A percentile compares a stretch with the other conserved stretches of the same genome.
Conservation (phyloP, 2,888 invertebrate genomes). For the Apamea anceps region DNA sequence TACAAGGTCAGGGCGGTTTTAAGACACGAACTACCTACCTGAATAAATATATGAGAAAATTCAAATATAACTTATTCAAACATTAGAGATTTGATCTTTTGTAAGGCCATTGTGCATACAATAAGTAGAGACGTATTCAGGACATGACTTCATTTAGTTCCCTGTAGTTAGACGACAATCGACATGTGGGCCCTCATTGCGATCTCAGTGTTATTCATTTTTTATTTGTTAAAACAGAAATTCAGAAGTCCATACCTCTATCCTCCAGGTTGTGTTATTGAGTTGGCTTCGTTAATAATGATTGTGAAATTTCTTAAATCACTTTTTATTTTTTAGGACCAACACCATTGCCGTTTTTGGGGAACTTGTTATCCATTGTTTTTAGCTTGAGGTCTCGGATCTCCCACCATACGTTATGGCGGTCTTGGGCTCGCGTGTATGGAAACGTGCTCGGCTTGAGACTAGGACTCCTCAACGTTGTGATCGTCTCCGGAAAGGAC, state of each 20-base stretch:
- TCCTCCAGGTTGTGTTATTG: constrained; percentile 72
- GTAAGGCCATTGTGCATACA: constrained; percentile 31
- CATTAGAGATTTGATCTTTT: constrained; percentile 60
- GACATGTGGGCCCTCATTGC: constrained; percentile 68
- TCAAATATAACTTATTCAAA: constrained; percentile 43
- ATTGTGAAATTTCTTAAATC: not conserved
- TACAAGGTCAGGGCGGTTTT: not conserved
- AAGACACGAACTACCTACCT: not conserved
- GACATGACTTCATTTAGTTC: constrained; percentile 45
- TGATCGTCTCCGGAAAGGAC: constrained; percentile 91
- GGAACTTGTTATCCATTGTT: constrained; percentile 81
- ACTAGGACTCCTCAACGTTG: constrained; percentile 91
- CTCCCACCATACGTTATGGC: constrained; percentile 91
- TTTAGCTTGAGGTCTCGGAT: constrained; percentile 76
- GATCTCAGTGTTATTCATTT: constrained; percentile 60
- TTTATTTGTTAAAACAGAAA: constrained; percentile 58
- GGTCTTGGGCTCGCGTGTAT: constrained; percentile 89
- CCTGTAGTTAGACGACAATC: constrained; percentile 24
- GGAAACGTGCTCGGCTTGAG: constrained; percentile 92
- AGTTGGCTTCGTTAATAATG: not conserved
- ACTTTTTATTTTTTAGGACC: constrained; percentile 79
- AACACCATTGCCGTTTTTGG: constrained; percentile 78
- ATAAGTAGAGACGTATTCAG: constrained; percentile 48
- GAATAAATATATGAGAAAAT: constrained; percentile 19
- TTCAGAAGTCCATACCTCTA: constrained; percentile 63